These are phyloP conservation scores for Pteria penguin DNA, from an alignment of 2,888 invertebrate species.

Conservation along the genomic window DNA sequence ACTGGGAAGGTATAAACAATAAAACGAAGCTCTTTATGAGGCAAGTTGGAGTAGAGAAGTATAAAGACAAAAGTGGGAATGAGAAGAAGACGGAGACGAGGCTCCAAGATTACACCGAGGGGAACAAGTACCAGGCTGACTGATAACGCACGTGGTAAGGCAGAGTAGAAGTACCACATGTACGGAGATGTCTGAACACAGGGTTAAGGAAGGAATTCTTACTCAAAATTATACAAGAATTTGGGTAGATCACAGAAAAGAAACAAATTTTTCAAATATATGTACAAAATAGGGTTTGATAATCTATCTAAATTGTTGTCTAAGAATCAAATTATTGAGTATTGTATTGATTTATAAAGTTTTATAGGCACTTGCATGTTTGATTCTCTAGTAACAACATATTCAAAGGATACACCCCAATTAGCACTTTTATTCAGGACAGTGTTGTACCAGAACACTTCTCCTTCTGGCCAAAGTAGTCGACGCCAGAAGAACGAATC, in stretches of 20 bases:
- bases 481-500: constrained; percentile 97
- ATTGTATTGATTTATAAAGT: not conserved
- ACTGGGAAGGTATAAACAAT: constrained; percentile 98
- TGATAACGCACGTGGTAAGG: constrained; percentile 94
- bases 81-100: constrained; percentile 84
- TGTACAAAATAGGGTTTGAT: too few species aligned
- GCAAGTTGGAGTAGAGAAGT: constrained; percentile 94
- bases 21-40: constrained; percentile 98
- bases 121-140: constrained; percentile 87
- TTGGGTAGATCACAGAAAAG: too few species aligned
- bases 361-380: not conserved
- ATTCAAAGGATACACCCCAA: constrained; percentile 96
- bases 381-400: too few species aligned
- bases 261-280: too few species aligned
- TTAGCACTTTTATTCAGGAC: constrained; percentile 95
- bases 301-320: too few species aligned
- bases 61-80: constrained; percentile 85
- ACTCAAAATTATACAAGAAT: too few species aligned
- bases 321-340: too few species aligned
- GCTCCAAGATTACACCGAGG: constrained; percentile 83
- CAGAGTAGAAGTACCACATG: constrained; percentile 99
- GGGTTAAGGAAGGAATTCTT: constrained; percentile 60
- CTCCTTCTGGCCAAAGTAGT: constrained; percentile 96
- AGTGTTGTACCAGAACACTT: constrained; percentile 97
- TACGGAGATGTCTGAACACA: constrained; percentile 84